Base-by-base conservation (phyloP, 2,113 vertebrate species). In the Odobenus rosmarus region DNA sequence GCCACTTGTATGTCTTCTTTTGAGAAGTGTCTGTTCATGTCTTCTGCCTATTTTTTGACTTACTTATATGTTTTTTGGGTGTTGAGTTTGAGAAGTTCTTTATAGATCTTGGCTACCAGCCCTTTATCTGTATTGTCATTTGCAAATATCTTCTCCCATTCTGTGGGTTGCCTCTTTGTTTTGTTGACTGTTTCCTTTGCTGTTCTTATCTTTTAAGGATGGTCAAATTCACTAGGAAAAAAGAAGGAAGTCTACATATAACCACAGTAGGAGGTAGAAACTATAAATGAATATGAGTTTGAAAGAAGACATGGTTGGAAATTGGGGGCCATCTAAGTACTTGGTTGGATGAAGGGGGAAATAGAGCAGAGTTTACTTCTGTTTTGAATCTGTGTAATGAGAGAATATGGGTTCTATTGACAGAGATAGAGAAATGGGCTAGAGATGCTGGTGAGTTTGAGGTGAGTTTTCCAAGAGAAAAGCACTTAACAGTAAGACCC, bases 381-480 rank as follows among this genome's bases (percentile, higher is more conserved):
- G 3, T 67, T 95, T 83, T 79, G 26, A 87, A 81, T 74, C 69
- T 92, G 57, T 49, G n/a, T 92, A 72, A 31, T 62, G 31, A 42
- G 59, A 83, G 46, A 88, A 55, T 51, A 33, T 55, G 16, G 71
- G 42, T 39, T 36, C 72, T 82, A 1, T 69, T 33, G 80, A 55
- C 55, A 87, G 82, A 79, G 49, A 36, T 24, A 49, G 49, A 88
- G 36, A 64, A 61, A 7, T 62, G 71, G 26, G 24, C 39, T 71
- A 90, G 49, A 76, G 19, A 46, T 42, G 31, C 51, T 84, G 28
- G 18, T 61, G 71, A 77, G 46, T 51, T 92, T 49, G 42, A 89
- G 80, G 28, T 57, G 53, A 64, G 12, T 95, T 93, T 93, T 84
- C 71, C 55, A n/a, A 69, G 7, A 92, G 79, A 36, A 87, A 88